A percentile compares a stretch with the other conserved stretches of the same genome.
phyloP scores from a whole-genome alignment of 2,888 invertebrate species.

The Oscheius sp. region DNA sequence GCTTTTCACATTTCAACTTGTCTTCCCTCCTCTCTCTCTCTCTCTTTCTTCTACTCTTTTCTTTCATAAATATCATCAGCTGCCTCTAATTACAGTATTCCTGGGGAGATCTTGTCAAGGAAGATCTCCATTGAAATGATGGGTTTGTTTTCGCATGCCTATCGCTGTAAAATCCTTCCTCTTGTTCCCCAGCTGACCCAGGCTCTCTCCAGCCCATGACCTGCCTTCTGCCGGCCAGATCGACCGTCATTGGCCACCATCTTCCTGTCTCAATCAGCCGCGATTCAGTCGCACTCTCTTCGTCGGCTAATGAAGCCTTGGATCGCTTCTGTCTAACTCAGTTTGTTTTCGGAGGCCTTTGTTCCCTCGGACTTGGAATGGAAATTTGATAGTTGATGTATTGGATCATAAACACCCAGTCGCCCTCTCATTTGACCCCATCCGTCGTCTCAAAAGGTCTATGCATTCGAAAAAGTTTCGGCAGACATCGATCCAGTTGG shows the following conservation, averaged over 20 bases:
- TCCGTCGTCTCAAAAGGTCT: background rate
- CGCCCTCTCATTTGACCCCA: background rate
- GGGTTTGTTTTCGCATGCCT: background rate
- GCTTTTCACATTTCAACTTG: background rate
- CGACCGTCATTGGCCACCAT: slow-evolving; percentile 24
- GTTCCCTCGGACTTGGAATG: background rate
- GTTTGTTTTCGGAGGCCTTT: background rate
- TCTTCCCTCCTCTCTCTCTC: background rate
- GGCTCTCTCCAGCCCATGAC: too few species aligned
- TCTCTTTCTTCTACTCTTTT: background rate
- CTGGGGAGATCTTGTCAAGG: background rate
- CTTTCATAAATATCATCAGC: background rate
- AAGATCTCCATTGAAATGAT: background rate
- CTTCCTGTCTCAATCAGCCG: slow-evolving; percentile 29
- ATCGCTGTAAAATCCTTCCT: background rate
- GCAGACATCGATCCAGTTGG: background rate
- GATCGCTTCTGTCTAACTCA: slow-evolving; percentile 8
- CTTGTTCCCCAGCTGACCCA: background rate
- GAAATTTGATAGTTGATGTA: background rate
- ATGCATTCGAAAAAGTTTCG: background rate
- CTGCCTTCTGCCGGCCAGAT: background rate
- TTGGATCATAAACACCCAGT: background rate
- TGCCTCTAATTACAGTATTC: background rate
- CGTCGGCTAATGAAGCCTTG: slow-evolving; percentile 5
- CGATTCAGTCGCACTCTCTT: slow-evolving; percentile 13